Evolutionary conservation across 2,797 vertebrate genomes (phyloP).

Genomic region (Cynopterus sphinx): DNA sequence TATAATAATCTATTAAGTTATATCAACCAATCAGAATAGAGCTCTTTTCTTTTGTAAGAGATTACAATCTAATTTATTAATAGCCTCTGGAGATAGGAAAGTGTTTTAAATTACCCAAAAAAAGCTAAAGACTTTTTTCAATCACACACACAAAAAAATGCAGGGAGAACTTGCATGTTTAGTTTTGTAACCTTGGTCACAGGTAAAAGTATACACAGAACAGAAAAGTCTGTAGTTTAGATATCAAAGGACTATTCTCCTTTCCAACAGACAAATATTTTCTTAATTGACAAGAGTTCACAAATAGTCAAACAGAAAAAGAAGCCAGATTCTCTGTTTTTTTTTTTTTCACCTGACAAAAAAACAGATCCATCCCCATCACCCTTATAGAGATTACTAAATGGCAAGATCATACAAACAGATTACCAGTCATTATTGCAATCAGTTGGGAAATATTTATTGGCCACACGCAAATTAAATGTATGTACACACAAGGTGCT

Average conservation of each 20-base stretch:
- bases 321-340: neutral
- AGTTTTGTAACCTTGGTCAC: neutral
- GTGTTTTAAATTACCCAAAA: constrained; percentile 3
- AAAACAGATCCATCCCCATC: neutral
- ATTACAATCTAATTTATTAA: constrained; percentile 33
- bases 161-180: neutral
- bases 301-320: neutral
- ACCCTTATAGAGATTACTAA: constrained; percentile 11
- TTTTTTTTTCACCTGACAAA: neutral
- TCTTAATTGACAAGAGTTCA: neutral
- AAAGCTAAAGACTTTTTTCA: neutral
- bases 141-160: neutral
- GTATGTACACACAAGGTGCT: neutral
- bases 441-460: neutral
- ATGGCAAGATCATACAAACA: neutral
- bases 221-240: neutral
- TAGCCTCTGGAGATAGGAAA: neutral
- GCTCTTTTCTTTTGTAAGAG: neutral
- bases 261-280: neutral
- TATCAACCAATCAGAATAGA: neutral
- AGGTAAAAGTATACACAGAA: neutral
- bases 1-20: neutral
- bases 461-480: neutral
- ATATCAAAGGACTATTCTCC: neutral
- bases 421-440: neutral